phyloP scores from a whole-genome alignment of 2,888 invertebrate genomes.

The Adelognathus sp. region DNA sequence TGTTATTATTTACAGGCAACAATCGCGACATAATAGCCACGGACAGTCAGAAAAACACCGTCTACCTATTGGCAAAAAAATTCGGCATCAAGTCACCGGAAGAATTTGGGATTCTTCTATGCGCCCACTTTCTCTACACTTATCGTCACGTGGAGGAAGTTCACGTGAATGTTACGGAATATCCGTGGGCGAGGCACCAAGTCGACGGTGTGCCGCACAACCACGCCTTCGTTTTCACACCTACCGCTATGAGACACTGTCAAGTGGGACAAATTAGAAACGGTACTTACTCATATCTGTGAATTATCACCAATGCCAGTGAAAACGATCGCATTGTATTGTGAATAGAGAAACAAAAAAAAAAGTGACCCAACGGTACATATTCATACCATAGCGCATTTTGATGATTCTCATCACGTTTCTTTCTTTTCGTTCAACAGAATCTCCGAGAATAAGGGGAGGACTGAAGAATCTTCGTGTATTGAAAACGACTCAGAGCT shows the following conservation, averaged over 20 bases:
- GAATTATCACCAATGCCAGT: too few relatives aligned
- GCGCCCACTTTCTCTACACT: slow-evolving; percentile 88
- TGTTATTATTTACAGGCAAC: too few relatives aligned
- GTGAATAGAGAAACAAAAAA: neutral
- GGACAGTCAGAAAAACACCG: slow-evolving; percentile 92
- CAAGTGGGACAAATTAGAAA: slow-evolving; percentile 86
- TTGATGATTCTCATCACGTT: neutral
- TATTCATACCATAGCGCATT: neutral
- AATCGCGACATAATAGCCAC: slow-evolving; percentile 91
- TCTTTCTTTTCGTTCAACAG: slow-evolving; percentile 73
- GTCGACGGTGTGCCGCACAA: slow-evolving; percentile 85
- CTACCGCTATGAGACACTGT: slow-evolving; percentile 86
- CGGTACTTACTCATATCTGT: slow-evolving; percentile 82
- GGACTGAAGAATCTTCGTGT: slow-evolving; percentile 88
- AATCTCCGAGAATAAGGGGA: slow-evolving; percentile 84
- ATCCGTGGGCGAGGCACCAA: slow-evolving; percentile 88
- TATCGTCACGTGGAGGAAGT: slow-evolving; percentile 89
- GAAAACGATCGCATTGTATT: too few relatives aligned
- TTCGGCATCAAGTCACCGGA: slow-evolving; percentile 90
- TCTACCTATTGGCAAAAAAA: slow-evolving; percentile 90
- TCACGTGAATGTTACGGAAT: slow-evolving; percentile 87
- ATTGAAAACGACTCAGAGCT: slow-evolving; percentile 91
- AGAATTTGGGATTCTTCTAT: slow-evolving; percentile 88
- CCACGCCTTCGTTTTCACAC: slow-evolving; percentile 89
- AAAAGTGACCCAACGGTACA: too few relatives aligned